These are phyloP conservation scores for Pristis pectinata DNA, from an alignment of 2,797 vertebrate species.

Conservation along the genomic window DNA sequence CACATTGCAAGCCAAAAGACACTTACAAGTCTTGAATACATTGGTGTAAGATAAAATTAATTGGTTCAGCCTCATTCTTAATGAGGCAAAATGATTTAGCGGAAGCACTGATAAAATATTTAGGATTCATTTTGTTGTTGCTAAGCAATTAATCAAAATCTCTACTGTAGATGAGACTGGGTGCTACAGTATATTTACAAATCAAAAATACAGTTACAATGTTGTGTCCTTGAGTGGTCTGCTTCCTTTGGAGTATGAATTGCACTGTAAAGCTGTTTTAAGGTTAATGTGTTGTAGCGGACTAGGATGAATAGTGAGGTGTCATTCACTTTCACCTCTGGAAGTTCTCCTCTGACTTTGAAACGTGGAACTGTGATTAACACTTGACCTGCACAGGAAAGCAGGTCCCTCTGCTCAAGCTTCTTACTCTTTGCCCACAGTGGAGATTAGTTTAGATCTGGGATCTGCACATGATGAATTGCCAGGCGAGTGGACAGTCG, in stretches of 20 bases:
- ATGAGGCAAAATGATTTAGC: conserved; percentile 4
- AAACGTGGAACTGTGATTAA: no score
- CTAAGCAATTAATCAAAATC: conserved; percentile 24
- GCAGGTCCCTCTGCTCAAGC: no score
- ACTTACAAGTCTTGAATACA: background rate
- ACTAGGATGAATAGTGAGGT: background rate
- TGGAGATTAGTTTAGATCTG: no score
- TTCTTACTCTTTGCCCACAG: no score
- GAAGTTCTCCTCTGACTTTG: no score
- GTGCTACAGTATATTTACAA: background rate
- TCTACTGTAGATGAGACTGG: background rate
- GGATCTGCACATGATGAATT: no score
- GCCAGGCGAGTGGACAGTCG: no score
- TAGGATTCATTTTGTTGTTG: conserved; percentile 7
- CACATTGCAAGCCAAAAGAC: background rate
- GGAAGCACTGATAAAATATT: background rate
- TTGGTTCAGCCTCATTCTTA: conserved; percentile 15
- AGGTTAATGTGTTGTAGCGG: background rate
- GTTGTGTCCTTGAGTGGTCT: background rate
- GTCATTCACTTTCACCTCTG: background rate
- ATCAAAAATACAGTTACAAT: background rate
- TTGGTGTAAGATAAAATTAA: background rate
- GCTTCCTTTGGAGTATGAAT: background rate
- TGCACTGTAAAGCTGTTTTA: background rate
- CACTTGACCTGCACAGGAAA: no score